Evolutionary conservation across 2,888 invertebrate genomes (phyloP).

Genomic region (Lymantria dispar): DNA sequence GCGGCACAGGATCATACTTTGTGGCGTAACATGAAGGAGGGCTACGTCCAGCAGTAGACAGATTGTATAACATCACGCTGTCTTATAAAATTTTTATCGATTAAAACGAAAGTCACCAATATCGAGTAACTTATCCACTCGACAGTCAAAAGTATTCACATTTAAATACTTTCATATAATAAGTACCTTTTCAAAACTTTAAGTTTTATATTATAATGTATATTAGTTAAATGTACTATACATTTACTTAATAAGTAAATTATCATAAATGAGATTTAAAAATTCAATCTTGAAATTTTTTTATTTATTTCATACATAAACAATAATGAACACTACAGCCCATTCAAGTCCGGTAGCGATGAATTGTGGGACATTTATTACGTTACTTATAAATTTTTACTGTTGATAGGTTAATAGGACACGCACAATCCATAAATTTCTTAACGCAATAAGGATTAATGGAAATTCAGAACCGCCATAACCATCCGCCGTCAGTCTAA

Average conservation of each 20-base stretch:
- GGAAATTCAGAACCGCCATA: constrained; percentile 15
- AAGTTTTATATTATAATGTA: too few species aligned
- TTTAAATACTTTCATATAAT: too few species aligned
- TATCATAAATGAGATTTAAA: not conserved
- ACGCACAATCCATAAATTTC: constrained; percentile 31
- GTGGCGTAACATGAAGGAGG: too few species aligned
- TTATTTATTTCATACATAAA: not conserved
- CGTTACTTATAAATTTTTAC: constrained; percentile 32
- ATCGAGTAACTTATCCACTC: too few species aligned
- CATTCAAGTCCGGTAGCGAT: constrained; percentile 32
- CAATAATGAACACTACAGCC: constrained; percentile 1
- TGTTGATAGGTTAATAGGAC: constrained; percentile 38
- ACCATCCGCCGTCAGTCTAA: constrained; percentile 13
- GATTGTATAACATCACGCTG: too few species aligned
- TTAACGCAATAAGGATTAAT: constrained; percentile 34
- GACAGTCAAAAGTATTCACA: too few species aligned
- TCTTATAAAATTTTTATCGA: constrained; percentile 2
- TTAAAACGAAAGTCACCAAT: constrained; percentile 31
- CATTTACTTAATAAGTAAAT: not conserved
- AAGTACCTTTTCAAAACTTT: too few species aligned
- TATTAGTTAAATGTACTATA: too few species aligned
- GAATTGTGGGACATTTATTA: constrained; percentile 36
- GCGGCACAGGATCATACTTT: too few species aligned
- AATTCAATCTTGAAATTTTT: not conserved
- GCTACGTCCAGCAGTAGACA: too few species aligned